phyloP scores from a whole-genome alignment of 2,797 vertebrate genomes.

The Trachurus trachurus region DNA sequence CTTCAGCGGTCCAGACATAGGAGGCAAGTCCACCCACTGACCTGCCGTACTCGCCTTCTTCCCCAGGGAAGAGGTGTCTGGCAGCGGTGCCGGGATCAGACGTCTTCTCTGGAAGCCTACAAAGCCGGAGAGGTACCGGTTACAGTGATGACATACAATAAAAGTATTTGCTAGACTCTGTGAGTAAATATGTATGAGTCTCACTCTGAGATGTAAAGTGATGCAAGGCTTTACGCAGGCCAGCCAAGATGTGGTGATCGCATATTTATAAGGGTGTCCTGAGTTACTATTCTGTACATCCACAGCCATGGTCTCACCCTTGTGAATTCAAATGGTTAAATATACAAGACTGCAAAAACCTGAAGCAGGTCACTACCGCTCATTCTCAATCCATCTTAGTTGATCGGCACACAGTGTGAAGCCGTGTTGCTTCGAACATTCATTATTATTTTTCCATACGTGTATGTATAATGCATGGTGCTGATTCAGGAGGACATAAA shows the following conservation, averaged over 20 bases:
- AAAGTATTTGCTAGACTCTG: slow-evolving; percentile 50
- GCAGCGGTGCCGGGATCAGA: slow-evolving; percentile 94
- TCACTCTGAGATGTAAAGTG: slow-evolving; percentile 58
- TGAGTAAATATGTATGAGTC: slow-evolving; percentile 72
- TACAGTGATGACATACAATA: slow-evolving; percentile 46
- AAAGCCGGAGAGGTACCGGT: slow-evolving; percentile 49
- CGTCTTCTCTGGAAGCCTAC: slow-evolving; percentile 93
- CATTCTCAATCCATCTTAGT: slow-evolving; percentile 59
- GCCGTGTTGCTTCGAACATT: slow-evolving; percentile 54
- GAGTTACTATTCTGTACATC: slow-evolving; percentile 41
- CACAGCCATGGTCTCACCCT: slow-evolving; percentile 44
- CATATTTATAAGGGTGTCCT: slow-evolving; percentile 72
- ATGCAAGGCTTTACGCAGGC: slow-evolving; percentile 57
- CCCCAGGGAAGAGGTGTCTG: slow-evolving; percentile 92
- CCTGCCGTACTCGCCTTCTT: slow-evolving; percentile 91
- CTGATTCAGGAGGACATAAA: slow-evolving; percentile 64
- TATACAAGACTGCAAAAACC: slow-evolving; percentile 38
- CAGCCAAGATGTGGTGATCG: slow-evolving; percentile 51
- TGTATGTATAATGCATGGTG: slow-evolving; percentile 68
- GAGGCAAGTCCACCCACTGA: slow-evolving; percentile 98
- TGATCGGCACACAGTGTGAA: slow-evolving; percentile 49
- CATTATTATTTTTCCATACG: slow-evolving; percentile 57
- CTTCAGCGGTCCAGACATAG: slow-evolving; percentile 93
- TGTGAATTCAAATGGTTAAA: slow-evolving; percentile 52
- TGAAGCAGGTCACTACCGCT: slow-evolving; percentile 42